Percentiles rank a stretch among this genome's conserved stretches.
These are phyloP conservation scores for Lepetodrilus schrolli DNA, from an alignment of 2,888 invertebrate species.

Conservation along the genomic window DNA sequence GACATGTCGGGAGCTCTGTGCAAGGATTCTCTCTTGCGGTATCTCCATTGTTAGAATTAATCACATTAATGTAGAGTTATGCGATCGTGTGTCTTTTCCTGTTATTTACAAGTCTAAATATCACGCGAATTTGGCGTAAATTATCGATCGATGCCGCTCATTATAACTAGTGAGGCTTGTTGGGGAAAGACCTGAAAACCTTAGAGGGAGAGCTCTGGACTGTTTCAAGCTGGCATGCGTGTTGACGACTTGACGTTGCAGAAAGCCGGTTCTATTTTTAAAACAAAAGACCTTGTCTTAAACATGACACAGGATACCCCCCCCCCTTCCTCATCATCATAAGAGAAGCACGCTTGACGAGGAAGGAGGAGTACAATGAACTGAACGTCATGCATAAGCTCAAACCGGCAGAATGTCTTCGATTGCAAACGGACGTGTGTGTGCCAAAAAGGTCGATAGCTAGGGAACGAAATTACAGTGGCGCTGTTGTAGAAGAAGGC, in stretches of 20 bases:
- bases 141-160: conserved; percentile 3
- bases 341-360: not conserved
- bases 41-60: not conserved
- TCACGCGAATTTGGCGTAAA: conserved; percentile 25
- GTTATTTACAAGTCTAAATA: conserved; percentile 25
- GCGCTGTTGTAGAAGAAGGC: not conserved
- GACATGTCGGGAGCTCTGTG: not conserved
- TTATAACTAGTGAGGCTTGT: not conserved
- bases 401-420: not conserved
- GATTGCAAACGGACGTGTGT: conserved; percentile 9
- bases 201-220: not conserved
- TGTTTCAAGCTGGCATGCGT: no score
- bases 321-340: no score
- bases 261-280: not conserved
- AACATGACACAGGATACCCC: not conserved
- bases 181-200: not conserved
- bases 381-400: not conserved
- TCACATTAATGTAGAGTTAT: conserved; percentile 21
- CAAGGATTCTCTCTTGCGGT: not conserved
- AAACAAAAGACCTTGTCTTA: not conserved
- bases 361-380: not conserved
- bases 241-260: not conserved
- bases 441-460: conserved; percentile 4
- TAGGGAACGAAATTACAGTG: conserved; percentile 14
- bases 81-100: conserved; percentile 12